Conservation (phyloP, 2,797 vertebrate genomes). For the Ispidina picta region DNA sequence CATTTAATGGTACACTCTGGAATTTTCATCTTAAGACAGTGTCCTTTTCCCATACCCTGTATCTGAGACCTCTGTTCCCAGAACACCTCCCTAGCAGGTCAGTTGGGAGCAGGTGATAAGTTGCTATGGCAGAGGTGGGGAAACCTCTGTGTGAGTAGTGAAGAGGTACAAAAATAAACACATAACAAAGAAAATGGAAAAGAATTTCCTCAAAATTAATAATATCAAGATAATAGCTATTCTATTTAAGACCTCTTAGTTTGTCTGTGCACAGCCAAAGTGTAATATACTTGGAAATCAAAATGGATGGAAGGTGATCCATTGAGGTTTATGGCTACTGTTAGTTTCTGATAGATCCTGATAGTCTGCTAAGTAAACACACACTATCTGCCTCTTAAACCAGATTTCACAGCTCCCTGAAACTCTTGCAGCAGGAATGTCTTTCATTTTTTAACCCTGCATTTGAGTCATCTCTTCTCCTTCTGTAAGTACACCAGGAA, state of each 20-base stretch:
- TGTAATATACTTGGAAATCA: not conserved
- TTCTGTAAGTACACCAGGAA: not conserved
- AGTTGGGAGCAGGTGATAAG: rapidly evolving
- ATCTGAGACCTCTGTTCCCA: not conserved
- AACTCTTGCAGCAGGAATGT: slow-evolving; percentile 17
- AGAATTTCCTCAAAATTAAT: not conserved
- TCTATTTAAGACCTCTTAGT: not conserved
- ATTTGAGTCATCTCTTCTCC: not conserved
- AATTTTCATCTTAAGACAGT: not conserved
- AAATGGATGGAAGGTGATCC: not conserved
- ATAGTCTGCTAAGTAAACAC: not conserved
- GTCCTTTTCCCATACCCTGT: not conserved
- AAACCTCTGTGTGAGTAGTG: not conserved
- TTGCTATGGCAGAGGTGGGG: not conserved
- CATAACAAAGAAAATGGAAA: not conserved
- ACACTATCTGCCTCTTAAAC: not conserved
- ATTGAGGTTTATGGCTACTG: not conserved
- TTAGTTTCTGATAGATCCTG: slow-evolving; percentile 21
- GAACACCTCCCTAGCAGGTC: not conserved
- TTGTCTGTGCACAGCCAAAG: not conserved
- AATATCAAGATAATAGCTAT: not conserved
- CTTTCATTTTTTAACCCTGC: not conserved
- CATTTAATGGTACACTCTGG: not conserved
- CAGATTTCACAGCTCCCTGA: slow-evolving; percentile 59
- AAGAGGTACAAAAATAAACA: not conserved